Evolutionary conservation across 2,888 invertebrate species (phyloP).

Genomic region (Calameuta pallipes): DNA sequence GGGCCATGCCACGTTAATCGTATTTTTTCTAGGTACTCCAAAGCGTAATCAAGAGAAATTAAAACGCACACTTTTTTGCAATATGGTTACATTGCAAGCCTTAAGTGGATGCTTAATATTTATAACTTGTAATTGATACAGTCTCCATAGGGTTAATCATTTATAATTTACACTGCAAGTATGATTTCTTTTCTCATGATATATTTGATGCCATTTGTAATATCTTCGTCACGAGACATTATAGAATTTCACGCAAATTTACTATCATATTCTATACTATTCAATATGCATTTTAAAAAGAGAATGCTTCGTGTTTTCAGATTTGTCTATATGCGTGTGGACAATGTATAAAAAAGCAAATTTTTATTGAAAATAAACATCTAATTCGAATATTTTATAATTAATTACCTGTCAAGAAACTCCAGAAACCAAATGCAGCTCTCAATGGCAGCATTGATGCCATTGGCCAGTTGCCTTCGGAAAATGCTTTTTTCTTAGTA

Average conservation of each 20-base stretch:
- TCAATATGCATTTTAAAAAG: neutral
- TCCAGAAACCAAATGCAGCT: slow-evolving; percentile 76
- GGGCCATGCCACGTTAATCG: too few species aligned
- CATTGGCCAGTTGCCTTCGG: slow-evolving; percentile 59
- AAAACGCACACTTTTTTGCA: neutral
- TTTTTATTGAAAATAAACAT: neutral
- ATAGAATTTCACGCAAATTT: too few species aligned
- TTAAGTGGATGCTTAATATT: neutral
- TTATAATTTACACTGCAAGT: neutral
- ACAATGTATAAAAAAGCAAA: neutral
- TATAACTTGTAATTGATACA: neutral
- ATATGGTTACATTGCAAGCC: neutral
- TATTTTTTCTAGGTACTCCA: too few species aligned
- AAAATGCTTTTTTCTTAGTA: slow-evolving; percentile 69
- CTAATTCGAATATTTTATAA: neutral
- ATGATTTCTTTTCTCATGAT: neutral
- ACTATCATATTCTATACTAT: neutral
- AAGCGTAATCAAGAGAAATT: neutral
- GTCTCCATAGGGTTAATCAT: neutral
- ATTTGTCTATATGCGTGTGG: neutral
- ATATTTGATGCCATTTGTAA: neutral
- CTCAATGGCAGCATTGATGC: slow-evolving; percentile 64
- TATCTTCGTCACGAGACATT: too few species aligned
- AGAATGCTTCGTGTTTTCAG: neutral
- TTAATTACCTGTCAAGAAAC: slow-evolving; percentile 63